Evolutionary conservation across 2,797 vertebrate genomes (phyloP).

Genomic region (Manis crassicaudata): DNA sequence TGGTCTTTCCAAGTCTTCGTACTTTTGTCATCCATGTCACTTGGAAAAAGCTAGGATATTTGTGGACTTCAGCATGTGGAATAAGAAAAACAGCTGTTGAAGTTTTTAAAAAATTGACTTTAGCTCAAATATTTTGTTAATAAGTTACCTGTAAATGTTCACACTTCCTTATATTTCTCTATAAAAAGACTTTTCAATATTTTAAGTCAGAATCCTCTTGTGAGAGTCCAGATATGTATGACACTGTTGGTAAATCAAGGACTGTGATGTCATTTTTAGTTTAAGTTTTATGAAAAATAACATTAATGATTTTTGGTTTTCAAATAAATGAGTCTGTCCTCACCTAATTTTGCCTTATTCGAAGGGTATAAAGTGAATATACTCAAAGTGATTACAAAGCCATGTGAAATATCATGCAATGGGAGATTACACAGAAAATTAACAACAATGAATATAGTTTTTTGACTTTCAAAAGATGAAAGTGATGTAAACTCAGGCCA

Average conservation of each 20-base stretch:
- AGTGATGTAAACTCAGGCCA: no score
- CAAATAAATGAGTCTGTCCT: neutral
- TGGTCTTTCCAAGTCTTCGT: neutral
- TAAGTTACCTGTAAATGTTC: neutral
- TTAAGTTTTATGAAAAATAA: neutral
- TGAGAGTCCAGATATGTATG: neutral
- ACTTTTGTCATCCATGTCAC: neutral
- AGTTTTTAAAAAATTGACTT: neutral
- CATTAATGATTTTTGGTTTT: neutral
- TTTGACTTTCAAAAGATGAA: neutral
- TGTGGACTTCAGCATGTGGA: neutral
- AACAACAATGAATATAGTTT: rapidly evolving
- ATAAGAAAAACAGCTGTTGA: neutral
- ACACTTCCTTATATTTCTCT: neutral
- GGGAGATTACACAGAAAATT: rapidly evolving
- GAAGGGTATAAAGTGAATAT: rapidly evolving
- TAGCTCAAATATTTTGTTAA: neutral
- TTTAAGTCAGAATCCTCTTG: neutral
- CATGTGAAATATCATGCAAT: rapidly evolving
- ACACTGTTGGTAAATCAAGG: neutral
- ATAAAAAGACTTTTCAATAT: neutral
- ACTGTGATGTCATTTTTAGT: neutral
- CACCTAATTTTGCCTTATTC: neutral
- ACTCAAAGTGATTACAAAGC: neutral
- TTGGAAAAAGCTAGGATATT: neutral